A percentile compares a stretch with the other conserved stretches of the same genome.
These are phyloP conservation scores for Lycaena phlaeas DNA, from an alignment of 2,888 invertebrate genomes.

Conservation along the genomic window DNA sequence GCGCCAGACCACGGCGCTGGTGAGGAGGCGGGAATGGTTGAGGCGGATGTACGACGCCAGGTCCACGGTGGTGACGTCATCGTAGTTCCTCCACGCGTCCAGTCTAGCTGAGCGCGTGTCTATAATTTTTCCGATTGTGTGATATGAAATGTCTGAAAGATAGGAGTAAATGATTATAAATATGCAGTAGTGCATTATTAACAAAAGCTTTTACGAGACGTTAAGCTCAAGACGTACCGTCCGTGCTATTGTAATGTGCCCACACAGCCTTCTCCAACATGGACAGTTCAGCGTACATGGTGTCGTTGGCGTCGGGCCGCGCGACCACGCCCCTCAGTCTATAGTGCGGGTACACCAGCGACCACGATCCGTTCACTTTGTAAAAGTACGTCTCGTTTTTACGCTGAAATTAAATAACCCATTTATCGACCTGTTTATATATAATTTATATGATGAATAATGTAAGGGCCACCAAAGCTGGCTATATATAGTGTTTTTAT, in stretches of 20 bases:
- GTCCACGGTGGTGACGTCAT: slow-evolving; percentile 84
- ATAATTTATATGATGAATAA: too few species aligned
- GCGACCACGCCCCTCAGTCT: slow-evolving; percentile 31
- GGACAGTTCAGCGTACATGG: slow-evolving; percentile 44
- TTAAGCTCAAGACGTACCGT: slow-evolving; percentile 46
- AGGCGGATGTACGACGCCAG: slow-evolving; percentile 84
- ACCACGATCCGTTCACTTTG: slow-evolving; percentile 81
- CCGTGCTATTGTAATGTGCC: slow-evolving; percentile 59
- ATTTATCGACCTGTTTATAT: too few species aligned
- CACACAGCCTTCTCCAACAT: slow-evolving; percentile 45
- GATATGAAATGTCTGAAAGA: slow-evolving; percentile 63
- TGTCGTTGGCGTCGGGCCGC: slow-evolving; percentile 53
- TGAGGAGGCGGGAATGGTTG: slow-evolving; percentile 87
- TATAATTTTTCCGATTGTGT: slow-evolving; percentile 82
- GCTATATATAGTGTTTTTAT: too few species aligned
- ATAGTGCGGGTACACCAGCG: slow-evolving; percentile 63
- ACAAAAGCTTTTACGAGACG: too few species aligned
- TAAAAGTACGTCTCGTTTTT: slow-evolving; percentile 75
- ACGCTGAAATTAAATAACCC: slow-evolving; percentile 41
- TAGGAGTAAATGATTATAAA: too few species aligned
- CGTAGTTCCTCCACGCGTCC: slow-evolving; percentile 87
- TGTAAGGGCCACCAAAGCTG: too few species aligned
- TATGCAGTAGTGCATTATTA: too few species aligned
- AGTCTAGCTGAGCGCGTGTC: slow-evolving; percentile 83
- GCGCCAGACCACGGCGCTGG: slow-evolving; percentile 85